phyloP scores from a whole-genome alignment of 2,888 invertebrate species.

The Hirtodrosophila alboralis region DNA sequence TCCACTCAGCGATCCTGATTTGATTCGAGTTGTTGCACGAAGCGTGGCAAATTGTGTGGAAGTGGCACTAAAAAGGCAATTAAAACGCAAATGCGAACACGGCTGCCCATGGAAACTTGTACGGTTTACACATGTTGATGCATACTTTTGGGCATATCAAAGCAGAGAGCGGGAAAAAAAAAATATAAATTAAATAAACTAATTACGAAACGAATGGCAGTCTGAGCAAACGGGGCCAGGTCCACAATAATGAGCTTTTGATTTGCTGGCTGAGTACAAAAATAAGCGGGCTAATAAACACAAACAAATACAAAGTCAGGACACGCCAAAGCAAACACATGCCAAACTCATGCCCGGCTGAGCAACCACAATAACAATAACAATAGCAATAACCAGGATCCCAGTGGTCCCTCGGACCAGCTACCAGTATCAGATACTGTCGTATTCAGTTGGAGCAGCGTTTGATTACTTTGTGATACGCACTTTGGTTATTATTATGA shows the following conservation, averaged over 20 bases:
- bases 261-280: conserved; percentile 54
- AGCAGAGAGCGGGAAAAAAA: conserved; percentile 20
- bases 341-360: conserved; percentile 37
- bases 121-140: conserved; percentile 54
- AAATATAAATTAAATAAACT: conserved; percentile 76
- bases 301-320: conserved; percentile 64
- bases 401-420: conserved; percentile 15
- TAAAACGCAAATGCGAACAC: conserved; percentile 69
- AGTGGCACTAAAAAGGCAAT: conserved; percentile 80
- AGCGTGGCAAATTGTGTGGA: conserved; percentile 80
- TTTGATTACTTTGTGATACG: conserved; percentile 68
- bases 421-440: conserved; percentile 23
- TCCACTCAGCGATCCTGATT: conserved; percentile 27
- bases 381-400: conserved; percentile 3
- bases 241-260: conserved; percentile 70
- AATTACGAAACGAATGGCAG: conserved; percentile 54
- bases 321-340: conserved; percentile 66
- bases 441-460: conserved; percentile 1
- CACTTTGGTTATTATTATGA: conserved; percentile 43
- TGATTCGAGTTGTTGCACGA: conserved; percentile 77
- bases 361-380: conserved; percentile 22
- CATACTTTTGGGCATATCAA: conserved; percentile 43
- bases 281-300: conserved; percentile 62
- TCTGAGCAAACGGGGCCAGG: conserved; percentile 10
- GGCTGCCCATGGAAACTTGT: conserved; percentile 34